phyloP scores from a whole-genome alignment of 35 echinoderm and acorn worm genomes.

The Diadema setosum region DNA sequence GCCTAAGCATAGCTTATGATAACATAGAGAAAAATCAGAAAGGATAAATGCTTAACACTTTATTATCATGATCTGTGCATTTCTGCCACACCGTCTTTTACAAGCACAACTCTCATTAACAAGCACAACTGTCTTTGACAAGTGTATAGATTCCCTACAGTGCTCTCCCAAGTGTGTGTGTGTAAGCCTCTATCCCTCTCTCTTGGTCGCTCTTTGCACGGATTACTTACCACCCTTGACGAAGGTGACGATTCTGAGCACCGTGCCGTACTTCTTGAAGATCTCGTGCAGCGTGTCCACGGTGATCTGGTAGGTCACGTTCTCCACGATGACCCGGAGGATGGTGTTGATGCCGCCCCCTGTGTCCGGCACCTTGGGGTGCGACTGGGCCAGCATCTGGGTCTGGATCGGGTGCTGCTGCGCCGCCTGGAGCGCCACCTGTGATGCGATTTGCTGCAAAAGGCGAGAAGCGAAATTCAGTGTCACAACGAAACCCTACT shows the following conservation, averaged over 20 bases:
- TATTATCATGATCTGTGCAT: too few relatives aligned
- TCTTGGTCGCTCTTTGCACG: too few relatives aligned
- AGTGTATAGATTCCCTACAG: too few relatives aligned
- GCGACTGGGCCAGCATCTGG: not conserved
- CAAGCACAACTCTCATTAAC: too few relatives aligned
- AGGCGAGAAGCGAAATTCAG: not conserved
- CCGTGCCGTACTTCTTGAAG: constrained; percentile 78
- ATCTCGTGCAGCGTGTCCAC: constrained; percentile 86
- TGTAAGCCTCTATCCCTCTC: too few relatives aligned
- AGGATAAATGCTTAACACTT: too few relatives aligned
- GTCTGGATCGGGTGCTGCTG: constrained; percentile 37
- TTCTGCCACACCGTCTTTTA: too few relatives aligned
- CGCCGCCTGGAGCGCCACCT: constrained; percentile 22
- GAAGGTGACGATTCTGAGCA: constrained; percentile 97
- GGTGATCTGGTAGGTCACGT: constrained; percentile 85
- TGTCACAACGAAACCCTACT: too few relatives aligned
- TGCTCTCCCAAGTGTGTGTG: too few relatives aligned
- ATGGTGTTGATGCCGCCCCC: constrained; percentile 82
- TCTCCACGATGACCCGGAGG: constrained; percentile 78
- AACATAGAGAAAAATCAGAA: too few relatives aligned
- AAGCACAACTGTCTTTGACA: not conserved
- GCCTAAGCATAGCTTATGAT: too few relatives aligned
- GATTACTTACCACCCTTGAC: constrained; percentile 92
- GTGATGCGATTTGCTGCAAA: not conserved
- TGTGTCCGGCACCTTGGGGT: constrained; percentile 59